These are phyloP conservation scores for Anomalospiza imberbis DNA, from an alignment of 2,797 vertebrate genomes.

Conservation along the genomic window DNA sequence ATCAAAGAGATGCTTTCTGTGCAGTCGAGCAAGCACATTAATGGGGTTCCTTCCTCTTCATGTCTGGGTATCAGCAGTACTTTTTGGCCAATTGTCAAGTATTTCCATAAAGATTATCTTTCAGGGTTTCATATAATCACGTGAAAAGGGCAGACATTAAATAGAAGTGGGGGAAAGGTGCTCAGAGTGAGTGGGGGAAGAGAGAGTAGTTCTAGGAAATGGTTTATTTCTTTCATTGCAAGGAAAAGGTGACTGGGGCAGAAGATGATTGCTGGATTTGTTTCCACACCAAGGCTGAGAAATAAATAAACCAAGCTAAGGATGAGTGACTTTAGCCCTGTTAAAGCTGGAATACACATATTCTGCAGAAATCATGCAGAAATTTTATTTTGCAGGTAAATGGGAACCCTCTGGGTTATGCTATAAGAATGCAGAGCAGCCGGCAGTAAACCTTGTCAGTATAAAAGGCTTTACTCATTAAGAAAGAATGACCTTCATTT, in stretches of 20 bases:
- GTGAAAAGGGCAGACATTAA: not conserved
- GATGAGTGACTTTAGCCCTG: not conserved
- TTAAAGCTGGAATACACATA: not conserved
- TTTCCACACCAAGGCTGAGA: not conserved
- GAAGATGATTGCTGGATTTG: not conserved
- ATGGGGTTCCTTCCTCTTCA: not conserved
- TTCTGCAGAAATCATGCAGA: not conserved
- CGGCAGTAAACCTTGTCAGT: not conserved
- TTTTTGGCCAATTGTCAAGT: not conserved
- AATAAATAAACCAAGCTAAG: not conserved
- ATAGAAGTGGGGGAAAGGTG: not conserved
- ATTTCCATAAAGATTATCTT: not conserved
- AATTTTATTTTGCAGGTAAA: not conserved
- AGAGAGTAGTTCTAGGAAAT: not conserved
- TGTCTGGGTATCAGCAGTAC: rapidly evolving
- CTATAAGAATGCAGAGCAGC: not conserved
- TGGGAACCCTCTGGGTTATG: not conserved
- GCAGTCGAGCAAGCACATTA: not conserved
- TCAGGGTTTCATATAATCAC: not conserved
- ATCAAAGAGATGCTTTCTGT: not conserved
- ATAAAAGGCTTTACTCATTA: not conserved
- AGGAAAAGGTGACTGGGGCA: not conserved
- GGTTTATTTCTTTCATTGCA: not conserved
- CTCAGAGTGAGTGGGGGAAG: not conserved
- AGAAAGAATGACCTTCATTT: not conserved